phyloP scores from a whole-genome alignment of 2,888 invertebrate genomes.

The Drosophila kuntzei region DNA sequence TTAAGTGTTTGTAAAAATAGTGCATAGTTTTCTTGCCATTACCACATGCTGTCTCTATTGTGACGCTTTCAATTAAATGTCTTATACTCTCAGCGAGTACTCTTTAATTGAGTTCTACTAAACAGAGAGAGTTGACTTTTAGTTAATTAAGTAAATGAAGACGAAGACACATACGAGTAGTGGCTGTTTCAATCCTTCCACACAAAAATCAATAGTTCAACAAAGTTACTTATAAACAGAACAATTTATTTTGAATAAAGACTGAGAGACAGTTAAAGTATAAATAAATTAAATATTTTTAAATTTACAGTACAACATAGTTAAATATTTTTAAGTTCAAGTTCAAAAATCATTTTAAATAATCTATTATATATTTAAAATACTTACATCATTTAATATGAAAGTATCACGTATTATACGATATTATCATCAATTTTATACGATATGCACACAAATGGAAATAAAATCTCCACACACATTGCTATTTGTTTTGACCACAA shows the following conservation, averaged over 20 bases:
- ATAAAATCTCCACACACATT: conserved; percentile 6
- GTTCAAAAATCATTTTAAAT: no score
- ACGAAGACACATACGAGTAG: neutral
- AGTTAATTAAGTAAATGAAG: conserved; percentile 2
- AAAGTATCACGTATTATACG: no score
- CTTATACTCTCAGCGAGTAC: neutral
- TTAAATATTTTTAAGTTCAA: no score
- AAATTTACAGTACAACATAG: no score
- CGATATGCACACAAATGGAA: neutral
- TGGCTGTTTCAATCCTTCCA: neutral
- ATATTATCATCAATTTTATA: no score
- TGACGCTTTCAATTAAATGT: neutral
- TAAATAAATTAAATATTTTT: no score
- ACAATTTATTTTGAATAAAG: neutral
- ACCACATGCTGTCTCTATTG: neutral
- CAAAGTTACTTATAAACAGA: no score
- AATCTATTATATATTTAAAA: no score
- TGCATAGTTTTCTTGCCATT: neutral
- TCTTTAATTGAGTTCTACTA: neutral
- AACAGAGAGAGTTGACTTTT: neutral
- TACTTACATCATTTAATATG: no score
- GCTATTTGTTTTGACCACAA: conserved; percentile 38
- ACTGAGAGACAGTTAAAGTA: no score
- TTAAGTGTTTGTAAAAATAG: neutral
- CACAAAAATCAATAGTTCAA: conserved; percentile 1